Evolutionary conservation across 2,888 invertebrate species (phyloP).

Genomic region (Dione juno): DNA sequence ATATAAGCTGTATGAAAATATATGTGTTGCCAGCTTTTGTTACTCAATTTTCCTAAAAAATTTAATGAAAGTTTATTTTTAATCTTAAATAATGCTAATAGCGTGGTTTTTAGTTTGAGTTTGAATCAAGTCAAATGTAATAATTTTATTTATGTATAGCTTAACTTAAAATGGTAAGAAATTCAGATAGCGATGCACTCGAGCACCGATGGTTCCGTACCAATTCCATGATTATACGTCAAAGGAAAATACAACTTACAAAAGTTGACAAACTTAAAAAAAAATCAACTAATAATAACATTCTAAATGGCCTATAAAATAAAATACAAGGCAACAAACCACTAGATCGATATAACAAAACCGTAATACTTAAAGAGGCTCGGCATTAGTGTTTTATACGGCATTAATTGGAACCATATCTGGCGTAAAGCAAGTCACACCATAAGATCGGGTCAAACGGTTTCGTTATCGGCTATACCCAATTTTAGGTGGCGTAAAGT

Average conservation of each 20-base stretch:
- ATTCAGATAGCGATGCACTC: no score
- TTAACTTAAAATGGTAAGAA: no score
- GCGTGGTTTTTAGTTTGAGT: not conserved
- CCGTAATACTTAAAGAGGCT: not conserved
- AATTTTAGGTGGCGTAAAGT: no score
- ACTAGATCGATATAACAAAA: not conserved
- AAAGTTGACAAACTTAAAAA: no score
- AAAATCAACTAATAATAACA: not conserved
- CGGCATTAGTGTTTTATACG: slow-evolving; percentile 6
- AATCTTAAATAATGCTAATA: not conserved
- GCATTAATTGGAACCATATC: slow-evolving; percentile 7
- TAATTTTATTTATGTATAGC: no score
- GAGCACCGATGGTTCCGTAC: no score
- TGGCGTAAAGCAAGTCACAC: not conserved
- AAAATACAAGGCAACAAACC: not conserved
- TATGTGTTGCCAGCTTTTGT: not conserved
- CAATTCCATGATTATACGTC: no score
- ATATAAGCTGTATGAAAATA: not conserved
- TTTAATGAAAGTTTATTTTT: not conserved
- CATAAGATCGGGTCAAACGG: no score
- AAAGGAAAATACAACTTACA: no score
- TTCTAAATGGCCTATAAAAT: not conserved
- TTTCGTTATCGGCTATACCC: no score
- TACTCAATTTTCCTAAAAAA: not conserved
- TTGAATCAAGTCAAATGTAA: no score